Conservation (phyloP, 1,140 invertebrate genomes). For the Calycopis cecrops region DNA sequence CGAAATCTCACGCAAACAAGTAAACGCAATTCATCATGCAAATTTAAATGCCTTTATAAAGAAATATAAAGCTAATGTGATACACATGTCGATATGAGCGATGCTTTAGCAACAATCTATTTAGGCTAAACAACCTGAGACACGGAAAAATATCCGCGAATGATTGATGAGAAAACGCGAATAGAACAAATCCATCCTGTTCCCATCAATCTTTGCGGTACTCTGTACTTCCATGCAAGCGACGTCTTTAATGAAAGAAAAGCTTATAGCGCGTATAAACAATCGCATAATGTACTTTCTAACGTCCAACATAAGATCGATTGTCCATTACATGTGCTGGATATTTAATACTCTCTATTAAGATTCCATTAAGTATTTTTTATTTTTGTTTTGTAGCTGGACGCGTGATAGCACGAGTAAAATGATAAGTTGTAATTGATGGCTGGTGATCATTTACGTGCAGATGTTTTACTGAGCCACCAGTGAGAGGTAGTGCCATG, state of each 20-base stretch:
- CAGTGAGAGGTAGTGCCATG: too few species aligned
- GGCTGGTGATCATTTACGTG: too few species aligned
- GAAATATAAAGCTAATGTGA: conserved; percentile 48
- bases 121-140: conserved; percentile 71
- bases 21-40: background rate
- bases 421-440: too few species aligned
- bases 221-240: conserved; percentile 45
- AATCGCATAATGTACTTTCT: conserved; percentile 64
- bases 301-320: conserved; percentile 59
- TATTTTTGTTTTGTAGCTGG: background rate
- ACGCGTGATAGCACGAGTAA: too few species aligned
- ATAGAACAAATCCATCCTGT: conserved; percentile 70
- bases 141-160: conserved; percentile 72
- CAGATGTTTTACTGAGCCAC: too few species aligned
- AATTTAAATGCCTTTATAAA: conserved; percentile 12
- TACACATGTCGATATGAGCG: conserved; percentile 57
- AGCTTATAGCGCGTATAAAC: conserved; percentile 68
- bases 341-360: conserved; percentile 10
- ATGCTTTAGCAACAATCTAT: conserved; percentile 65
- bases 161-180: conserved; percentile 71
- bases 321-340: conserved; percentile 18
- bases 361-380: conserved; percentile 1
- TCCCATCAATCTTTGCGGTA: conserved; percentile 64
- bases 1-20: background rate
- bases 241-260: conserved; percentile 71